A percentile compares a stretch with the other conserved stretches of the same genome.
Evolutionary conservation across 92 coral and sea anemone genomes (phyloP).

Genomic region (Umimayanthus chanpuru): DNA sequence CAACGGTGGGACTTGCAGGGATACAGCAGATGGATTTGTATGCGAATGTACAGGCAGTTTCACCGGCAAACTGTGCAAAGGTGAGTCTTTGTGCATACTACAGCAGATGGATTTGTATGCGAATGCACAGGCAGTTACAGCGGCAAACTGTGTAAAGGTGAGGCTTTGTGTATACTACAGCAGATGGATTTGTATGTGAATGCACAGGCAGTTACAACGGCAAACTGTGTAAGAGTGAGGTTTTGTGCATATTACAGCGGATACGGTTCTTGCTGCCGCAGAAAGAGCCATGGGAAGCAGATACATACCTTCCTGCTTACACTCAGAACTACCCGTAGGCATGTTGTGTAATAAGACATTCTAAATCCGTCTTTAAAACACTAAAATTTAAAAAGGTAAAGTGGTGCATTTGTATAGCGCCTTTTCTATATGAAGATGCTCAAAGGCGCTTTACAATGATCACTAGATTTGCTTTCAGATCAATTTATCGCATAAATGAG

Average conservation of each 20-base stretch:
- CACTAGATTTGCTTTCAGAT: too few relatives aligned
- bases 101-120: constrained; percentile 62
- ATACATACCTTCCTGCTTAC: too few relatives aligned
- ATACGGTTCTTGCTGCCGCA: too few relatives aligned
- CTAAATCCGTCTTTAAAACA: too few relatives aligned
- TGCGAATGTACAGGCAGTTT: constrained; percentile 74
- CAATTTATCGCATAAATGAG: too few relatives aligned
- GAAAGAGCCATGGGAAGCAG: too few relatives aligned
- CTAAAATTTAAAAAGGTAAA: too few relatives aligned
- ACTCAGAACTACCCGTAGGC: too few relatives aligned
- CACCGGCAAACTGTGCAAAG: constrained; percentile 79
- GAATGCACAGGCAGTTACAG: constrained; percentile 66
- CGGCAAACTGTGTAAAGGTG: constrained; percentile 85
- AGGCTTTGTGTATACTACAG: neutral
- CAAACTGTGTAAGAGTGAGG: constrained; percentile 76
- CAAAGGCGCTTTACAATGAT: too few relatives aligned
- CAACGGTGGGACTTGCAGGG: constrained; percentile 85
- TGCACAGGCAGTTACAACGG: constrained; percentile 74
- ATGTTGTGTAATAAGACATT: too few relatives aligned
- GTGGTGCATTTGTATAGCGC: too few relatives aligned
- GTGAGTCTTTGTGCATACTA: constrained; percentile 35
- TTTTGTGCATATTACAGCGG: neutral
- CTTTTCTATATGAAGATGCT: too few relatives aligned
- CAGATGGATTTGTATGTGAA: constrained; percentile 64
- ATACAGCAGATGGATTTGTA: constrained; percentile 52